These are phyloP conservation scores for Hyperoplus lanceolatus DNA, from an alignment of 2,797 vertebrate species.

Conservation along the genomic window DNA sequence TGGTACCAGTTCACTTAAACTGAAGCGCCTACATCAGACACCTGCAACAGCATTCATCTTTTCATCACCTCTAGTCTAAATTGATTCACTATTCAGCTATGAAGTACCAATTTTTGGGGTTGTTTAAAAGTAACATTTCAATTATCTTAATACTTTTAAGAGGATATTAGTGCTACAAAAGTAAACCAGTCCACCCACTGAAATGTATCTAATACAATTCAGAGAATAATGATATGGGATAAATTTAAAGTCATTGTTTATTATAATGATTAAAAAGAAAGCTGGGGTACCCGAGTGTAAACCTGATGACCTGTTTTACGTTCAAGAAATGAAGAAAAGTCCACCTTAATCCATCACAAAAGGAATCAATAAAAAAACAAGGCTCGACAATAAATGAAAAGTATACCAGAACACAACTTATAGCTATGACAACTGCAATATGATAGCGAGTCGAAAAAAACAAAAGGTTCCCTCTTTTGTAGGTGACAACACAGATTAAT, in stretches of 20 bases:
- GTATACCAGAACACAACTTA: slow-evolving; percentile 41
- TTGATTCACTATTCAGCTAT: slow-evolving; percentile 56
- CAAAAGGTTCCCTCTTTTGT: slow-evolving; percentile 53
- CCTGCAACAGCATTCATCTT: slow-evolving; percentile 58
- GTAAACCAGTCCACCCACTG: slow-evolving; percentile 52
- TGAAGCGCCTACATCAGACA: slow-evolving; percentile 49
- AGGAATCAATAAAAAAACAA: slow-evolving; percentile 45
- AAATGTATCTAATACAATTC: slow-evolving; percentile 38
- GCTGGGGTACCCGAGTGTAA: slow-evolving; percentile 78
- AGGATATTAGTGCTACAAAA: slow-evolving; percentile 56
- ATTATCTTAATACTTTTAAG: slow-evolving; percentile 48
- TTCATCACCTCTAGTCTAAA: slow-evolving; percentile 52
- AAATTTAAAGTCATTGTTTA: slow-evolving; percentile 45
- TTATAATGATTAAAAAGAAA: slow-evolving; percentile 69
- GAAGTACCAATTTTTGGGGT: slow-evolving; percentile 76
- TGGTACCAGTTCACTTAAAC: slow-evolving; percentile 69
- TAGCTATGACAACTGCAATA: slow-evolving; percentile 63
- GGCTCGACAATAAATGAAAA: slow-evolving; percentile 33
- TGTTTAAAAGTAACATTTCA: slow-evolving; percentile 46
- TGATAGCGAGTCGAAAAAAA: slow-evolving; percentile 57
- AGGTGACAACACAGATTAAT: slow-evolving; percentile 58
- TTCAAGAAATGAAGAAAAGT: slow-evolving; percentile 77
- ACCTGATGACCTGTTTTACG: slow-evolving; percentile 82
- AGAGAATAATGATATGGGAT: slow-evolving; percentile 21
- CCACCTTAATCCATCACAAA: slow-evolving; percentile 49